These are phyloP conservation scores for Gymnocephalus cernua DNA, from an alignment of 2,113 vertebrate genomes.

Conservation along the genomic window DNA sequence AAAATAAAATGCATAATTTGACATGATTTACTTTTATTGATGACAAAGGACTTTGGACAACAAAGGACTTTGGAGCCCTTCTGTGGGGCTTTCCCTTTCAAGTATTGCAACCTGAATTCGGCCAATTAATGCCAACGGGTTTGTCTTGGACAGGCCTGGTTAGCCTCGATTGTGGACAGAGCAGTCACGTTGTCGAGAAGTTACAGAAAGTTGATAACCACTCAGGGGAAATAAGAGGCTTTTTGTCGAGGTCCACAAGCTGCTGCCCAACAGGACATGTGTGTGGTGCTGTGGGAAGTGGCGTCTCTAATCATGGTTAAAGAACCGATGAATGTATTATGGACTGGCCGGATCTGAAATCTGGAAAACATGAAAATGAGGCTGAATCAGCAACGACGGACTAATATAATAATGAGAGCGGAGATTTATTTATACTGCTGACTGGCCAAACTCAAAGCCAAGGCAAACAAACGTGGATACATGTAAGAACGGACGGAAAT, in stretches of 20 bases:
- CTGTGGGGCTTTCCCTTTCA: background rate
- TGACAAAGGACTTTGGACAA: background rate
- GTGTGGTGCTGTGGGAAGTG: slow-evolving; percentile 27
- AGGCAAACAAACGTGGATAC: slow-evolving; percentile 38
- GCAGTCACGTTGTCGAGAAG: background rate
- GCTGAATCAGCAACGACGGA: slow-evolving; percentile 54
- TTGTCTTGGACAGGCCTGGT: background rate
- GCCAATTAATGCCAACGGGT: background rate
- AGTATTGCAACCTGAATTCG: background rate
- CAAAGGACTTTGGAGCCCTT: background rate
- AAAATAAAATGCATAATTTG: slow-evolving; percentile 18
- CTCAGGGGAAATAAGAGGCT: background rate
- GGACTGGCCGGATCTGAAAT: slow-evolving; percentile 22
- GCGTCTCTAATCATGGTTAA: slow-evolving; percentile 28
- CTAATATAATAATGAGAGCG: slow-evolving; percentile 45
- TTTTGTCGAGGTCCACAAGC: slow-evolving; percentile 18
- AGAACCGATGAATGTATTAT: slow-evolving; percentile 42
- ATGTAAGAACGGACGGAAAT: slow-evolving; percentile 31
- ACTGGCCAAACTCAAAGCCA: slow-evolving; percentile 31
- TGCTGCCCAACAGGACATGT: slow-evolving; percentile 19
- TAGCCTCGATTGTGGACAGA: background rate
- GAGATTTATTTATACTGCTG: slow-evolving; percentile 23
- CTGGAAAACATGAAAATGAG: slow-evolving; percentile 61
- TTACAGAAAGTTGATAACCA: background rate
- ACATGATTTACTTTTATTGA: slow-evolving; percentile 30